These are phyloP conservation scores for Brachyrhaphis roseni DNA, from an alignment of 2,797 vertebrate species.

Conservation along the genomic window DNA sequence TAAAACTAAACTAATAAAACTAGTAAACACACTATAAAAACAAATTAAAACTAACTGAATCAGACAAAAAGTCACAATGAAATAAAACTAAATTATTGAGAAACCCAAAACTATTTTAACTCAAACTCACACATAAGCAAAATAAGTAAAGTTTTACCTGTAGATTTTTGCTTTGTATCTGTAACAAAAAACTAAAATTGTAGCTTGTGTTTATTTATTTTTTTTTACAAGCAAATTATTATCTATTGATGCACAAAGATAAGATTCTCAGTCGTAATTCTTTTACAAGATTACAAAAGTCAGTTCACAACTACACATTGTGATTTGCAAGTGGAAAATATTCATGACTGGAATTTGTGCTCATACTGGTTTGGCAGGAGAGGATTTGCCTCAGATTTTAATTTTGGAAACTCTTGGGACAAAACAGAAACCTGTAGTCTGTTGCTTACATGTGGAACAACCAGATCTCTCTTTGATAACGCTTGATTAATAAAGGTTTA, in stretches of 20 bases:
- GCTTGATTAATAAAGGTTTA: background rate
- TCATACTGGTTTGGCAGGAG: background rate
- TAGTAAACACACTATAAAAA: too few species aligned
- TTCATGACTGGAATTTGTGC: background rate
- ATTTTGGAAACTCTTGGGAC: background rate
- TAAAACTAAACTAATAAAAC: too few species aligned
- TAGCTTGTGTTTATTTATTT: background rate
- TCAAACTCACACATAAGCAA: background rate
- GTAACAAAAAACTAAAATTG: background rate
- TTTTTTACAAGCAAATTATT: background rate
- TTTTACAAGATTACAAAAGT: background rate
- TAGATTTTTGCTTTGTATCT: background rate
- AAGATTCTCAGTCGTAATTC: background rate
- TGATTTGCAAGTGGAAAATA: background rate
- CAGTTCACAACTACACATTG: background rate
- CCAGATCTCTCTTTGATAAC: background rate
- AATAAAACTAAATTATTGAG: too few species aligned
- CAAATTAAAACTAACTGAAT: too few species aligned
- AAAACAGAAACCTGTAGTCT: background rate
- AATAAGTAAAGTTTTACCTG: too few species aligned
- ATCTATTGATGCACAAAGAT: background rate
- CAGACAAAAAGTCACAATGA: too few species aligned
- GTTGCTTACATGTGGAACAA: background rate
- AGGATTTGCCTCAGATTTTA: background rate
- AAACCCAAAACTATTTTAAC: too few species aligned